Conservation (phyloP, 1,140 invertebrate species). For the Heterodera carotae region DNA sequence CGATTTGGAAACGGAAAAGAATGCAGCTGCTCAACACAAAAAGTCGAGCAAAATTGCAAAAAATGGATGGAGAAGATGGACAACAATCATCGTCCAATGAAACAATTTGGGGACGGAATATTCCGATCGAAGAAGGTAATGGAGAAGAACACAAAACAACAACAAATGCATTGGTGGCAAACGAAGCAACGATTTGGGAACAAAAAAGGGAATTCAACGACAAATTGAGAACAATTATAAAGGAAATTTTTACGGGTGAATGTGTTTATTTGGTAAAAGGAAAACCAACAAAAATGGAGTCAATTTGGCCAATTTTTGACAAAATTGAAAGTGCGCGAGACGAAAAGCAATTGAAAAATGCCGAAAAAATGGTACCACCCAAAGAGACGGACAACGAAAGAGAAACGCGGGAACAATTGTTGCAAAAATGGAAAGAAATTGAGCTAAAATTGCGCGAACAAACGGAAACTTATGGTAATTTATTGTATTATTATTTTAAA, state of each 20-base stretch:
- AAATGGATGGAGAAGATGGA: background rate
- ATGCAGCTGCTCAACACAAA: background rate
- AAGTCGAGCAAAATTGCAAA: background rate
- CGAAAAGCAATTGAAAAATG: background rate
- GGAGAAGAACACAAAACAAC: too few relatives aligned
- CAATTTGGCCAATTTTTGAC: background rate
- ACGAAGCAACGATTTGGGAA: background rate
- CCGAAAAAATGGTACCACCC: background rate
- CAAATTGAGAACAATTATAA: background rate
- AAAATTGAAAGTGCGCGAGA: background rate
- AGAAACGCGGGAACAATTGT: background rate
- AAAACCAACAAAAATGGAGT: background rate
- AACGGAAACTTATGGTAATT: background rate
- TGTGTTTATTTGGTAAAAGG: background rate
- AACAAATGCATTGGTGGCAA: too few relatives aligned
- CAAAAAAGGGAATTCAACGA: background rate
- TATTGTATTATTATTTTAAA: background rate
- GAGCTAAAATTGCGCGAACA: background rate
- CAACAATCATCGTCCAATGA: background rate
- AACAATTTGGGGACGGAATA: too few relatives aligned
- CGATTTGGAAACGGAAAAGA: background rate
- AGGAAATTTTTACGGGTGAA: background rate
- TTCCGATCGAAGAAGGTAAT: too few relatives aligned
- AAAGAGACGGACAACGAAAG: background rate
- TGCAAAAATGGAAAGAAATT: background rate